A percentile compares a stretch with the other conserved stretches of the same genome.
Evolutionary conservation across 2,797 vertebrate species (phyloP).

Genomic region (Discoglossus pictus): DNA sequence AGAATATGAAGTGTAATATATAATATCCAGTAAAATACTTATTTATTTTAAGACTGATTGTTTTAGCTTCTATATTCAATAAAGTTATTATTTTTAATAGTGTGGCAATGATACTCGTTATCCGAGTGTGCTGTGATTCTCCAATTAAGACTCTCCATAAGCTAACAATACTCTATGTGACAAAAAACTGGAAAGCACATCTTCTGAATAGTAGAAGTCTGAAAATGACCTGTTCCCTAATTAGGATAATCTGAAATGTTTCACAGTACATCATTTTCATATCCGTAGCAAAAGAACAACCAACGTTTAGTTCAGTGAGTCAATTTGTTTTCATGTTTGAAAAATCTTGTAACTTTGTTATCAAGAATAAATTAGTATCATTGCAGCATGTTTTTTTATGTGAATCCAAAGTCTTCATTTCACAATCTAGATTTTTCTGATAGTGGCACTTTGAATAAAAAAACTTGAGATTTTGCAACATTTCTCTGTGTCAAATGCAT

Average conservation of each 20-base stretch:
- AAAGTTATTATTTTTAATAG: constrained; percentile 74
- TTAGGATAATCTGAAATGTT: constrained; percentile 34
- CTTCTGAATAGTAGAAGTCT: constrained; percentile 38
- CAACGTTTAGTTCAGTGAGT: constrained; percentile 55
- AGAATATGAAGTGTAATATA: constrained; percentile 67
- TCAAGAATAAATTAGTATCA: constrained; percentile 66
- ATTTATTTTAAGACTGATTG: constrained; percentile 70
- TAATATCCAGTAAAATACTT: constrained; percentile 60
- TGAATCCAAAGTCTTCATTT: constrained; percentile 62
- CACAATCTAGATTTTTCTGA: constrained; percentile 66
- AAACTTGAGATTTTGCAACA: constrained; percentile 65
- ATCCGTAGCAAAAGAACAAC: constrained; percentile 42
- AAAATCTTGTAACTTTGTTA: constrained; percentile 64
- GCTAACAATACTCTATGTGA: constrained; percentile 53
- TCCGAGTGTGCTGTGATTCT: constrained; percentile 58
- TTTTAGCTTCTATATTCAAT: constrained; percentile 67
- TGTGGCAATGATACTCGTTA: constrained; percentile 63
- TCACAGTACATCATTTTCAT: constrained; percentile 53
- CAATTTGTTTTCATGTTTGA: constrained; percentile 61
- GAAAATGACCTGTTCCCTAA: constrained; percentile 46
- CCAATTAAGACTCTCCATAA: constrained; percentile 43
- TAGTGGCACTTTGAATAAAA: constrained; percentile 67
- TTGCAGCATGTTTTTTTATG: constrained; percentile 68
- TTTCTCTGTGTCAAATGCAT: constrained; percentile 36
- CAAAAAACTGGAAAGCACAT: constrained; percentile 65